Conservation (phyloP, 2,113 vertebrate species). For the Rhea pennata region DNA sequence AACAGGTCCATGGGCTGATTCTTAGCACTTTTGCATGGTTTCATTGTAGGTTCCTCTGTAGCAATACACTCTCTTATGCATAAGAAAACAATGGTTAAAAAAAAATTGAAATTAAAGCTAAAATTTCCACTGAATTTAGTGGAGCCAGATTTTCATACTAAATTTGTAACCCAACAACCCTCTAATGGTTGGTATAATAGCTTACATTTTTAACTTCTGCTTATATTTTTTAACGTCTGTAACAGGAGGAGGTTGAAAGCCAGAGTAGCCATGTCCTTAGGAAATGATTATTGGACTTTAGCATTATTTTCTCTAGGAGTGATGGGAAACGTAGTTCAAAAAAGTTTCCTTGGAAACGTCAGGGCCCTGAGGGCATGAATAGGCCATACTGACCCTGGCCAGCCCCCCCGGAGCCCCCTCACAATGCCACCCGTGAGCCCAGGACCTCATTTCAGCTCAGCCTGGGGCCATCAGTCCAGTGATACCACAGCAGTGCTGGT, state of each 20-base stretch:
- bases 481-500: neutral
- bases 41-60: neutral
- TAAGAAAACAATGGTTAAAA: neutral
- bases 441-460: neutral
- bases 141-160: neutral
- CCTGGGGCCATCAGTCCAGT: no score
- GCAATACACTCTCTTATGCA: neutral
- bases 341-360: neutral
- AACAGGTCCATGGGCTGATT: neutral
- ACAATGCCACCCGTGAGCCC: rapidly evolving
- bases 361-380: neutral
- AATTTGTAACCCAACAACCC: neutral
- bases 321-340: neutral
- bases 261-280: neutral
- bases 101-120: neutral
- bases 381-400: neutral
- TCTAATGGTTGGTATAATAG: neutral
- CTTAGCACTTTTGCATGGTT: neutral
- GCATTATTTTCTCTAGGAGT: neutral
- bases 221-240: neutral
- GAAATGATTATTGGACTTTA: neutral
- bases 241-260: neutral
- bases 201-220: neutral
- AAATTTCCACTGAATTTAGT: neutral
- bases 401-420: neutral